Base-by-base conservation (phyloP, 1,140 invertebrate genomes). In the Oscheius sp. region DNA sequence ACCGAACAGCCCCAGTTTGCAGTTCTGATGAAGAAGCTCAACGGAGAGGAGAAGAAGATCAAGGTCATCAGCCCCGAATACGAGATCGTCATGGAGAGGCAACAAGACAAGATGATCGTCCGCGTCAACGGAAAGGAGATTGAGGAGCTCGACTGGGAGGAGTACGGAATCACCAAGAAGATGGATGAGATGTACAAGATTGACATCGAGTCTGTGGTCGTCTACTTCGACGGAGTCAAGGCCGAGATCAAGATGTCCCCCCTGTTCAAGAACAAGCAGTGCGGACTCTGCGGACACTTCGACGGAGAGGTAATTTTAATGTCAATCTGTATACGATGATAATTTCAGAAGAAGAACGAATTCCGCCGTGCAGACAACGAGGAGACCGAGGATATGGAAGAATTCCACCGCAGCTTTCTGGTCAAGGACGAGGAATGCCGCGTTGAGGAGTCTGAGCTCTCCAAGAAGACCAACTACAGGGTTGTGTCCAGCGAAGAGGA, bases 201-300 rank as follows among this genome's bases (percentile, higher is more conserved):
- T 36, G 70, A 73, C 13, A 31, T 32, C 28, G 70, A 73, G 67
- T 31, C 65, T 26, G 61, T 73, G 42, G 58, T 63, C 15, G 70
- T 73, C 36, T 26, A 65, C 34, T 73, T 73, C 62, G 62, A 73
- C 61, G 70, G 70, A 66, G 20, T 36, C 70, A 42, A 64, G n/a
- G 70, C 63, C 45, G 31, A 35, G 29, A 55, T 73, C 34, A 31
- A 73, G 15, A 28, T 73, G 10, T 55, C 42, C 29, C 29, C 42
- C 20, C 35, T 65, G 31, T 73, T 52, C 70, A 73, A 64, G 61
- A 73, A 73, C 70, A 72, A 73, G 61, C 70, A 73, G 61, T 73
- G 70, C 55, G 70, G 70, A 65, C 61, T 73, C n/a, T 73, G 70
- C 62, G 70, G 70, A 66, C 70, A 73, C 63, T 73, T 38, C 62